These are phyloP conservation scores for Agrochola lota DNA, from an alignment of 2,888 invertebrate species.

Conservation along the genomic window DNA sequence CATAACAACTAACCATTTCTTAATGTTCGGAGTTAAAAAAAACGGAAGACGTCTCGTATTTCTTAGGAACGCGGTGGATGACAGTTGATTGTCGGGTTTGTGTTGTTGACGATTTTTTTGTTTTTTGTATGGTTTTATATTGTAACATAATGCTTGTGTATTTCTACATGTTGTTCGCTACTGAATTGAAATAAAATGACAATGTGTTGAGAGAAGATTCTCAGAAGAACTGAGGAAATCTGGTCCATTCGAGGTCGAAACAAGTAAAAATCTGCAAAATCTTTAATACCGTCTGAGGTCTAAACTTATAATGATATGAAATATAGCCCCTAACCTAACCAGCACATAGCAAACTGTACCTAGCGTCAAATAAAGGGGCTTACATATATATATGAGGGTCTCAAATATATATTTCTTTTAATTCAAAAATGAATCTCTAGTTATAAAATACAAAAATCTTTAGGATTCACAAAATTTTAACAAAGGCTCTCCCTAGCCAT, in stretches of 20 bases:
- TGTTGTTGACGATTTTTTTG: slow-evolving; percentile 12
- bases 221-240: background rate
- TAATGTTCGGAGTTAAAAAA: slow-evolving; percentile 43
- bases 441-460: background rate
- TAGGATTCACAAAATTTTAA: background rate
- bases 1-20: slow-evolving; percentile 65
- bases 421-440: background rate
- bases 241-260: background rate
- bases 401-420: too few relatives aligned
- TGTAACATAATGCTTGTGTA: slow-evolving; percentile 14
- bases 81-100: slow-evolving; percentile 35
- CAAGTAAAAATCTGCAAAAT: background rate
- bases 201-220: background rate
- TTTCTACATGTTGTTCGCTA: background rate
- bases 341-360: too few relatives aligned
- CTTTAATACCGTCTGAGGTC: background rate
- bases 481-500: background rate
- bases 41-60: slow-evolving; percentile 50
- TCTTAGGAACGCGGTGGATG: slow-evolving; percentile 41
- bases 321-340: background rate
- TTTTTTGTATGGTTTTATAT: slow-evolving; percentile 26
- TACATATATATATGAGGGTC: too few relatives aligned
- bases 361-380: too few relatives aligned
- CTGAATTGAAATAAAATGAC: background rate
- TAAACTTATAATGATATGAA: background rate